phyloP scores from a whole-genome alignment of 2,888 invertebrate genomes.

The Salpingus planirostris region DNA sequence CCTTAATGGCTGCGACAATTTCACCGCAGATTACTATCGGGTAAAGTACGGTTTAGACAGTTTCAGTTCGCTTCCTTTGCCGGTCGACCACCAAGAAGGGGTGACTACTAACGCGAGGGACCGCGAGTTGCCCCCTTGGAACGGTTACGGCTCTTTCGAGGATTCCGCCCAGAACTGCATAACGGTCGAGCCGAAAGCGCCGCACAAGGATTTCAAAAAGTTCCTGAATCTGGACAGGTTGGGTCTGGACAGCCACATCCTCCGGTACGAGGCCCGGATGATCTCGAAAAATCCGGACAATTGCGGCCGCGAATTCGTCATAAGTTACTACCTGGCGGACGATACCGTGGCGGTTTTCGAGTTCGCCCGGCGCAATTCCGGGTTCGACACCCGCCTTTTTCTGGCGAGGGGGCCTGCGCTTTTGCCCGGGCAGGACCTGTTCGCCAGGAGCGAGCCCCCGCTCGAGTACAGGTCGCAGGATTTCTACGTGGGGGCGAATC shows the following conservation, averaged over 20 bases:
- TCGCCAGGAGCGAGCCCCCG: constrained; percentile 58
- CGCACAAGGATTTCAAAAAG: constrained; percentile 68
- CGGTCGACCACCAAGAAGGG: constrained; percentile 34
- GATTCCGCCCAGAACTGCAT: constrained; percentile 84
- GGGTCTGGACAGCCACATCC: constrained; percentile 64
- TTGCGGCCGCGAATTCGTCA: constrained; percentile 62
- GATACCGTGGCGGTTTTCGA: constrained; percentile 81
- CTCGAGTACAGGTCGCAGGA: constrained; percentile 67
- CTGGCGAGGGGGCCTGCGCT: constrained; percentile 60
- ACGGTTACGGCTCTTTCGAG: constrained; percentile 82
- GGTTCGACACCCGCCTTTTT: constrained; percentile 51
- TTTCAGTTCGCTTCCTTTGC: constrained; percentile 52
- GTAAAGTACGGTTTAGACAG: constrained; percentile 46
- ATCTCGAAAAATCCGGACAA: constrained; percentile 62
- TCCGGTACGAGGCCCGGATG: constrained; percentile 72
- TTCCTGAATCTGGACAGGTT: constrained; percentile 70
- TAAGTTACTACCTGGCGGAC: constrained; percentile 73
- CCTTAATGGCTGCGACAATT: constrained; percentile 75
- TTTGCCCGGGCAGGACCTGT: constrained; percentile 64
- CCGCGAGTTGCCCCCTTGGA: constrained; percentile 71
- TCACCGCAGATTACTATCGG: constrained; percentile 76
- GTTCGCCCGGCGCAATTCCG: constrained; percentile 45
- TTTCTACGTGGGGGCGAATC: constrained; percentile 74
- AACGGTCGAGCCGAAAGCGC: constrained; percentile 69
- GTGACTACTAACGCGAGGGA: constrained; percentile 34